phyloP scores from a whole-genome alignment of 1,140 invertebrate genomes.

The Aphaenogaster ashmeadi region DNA sequence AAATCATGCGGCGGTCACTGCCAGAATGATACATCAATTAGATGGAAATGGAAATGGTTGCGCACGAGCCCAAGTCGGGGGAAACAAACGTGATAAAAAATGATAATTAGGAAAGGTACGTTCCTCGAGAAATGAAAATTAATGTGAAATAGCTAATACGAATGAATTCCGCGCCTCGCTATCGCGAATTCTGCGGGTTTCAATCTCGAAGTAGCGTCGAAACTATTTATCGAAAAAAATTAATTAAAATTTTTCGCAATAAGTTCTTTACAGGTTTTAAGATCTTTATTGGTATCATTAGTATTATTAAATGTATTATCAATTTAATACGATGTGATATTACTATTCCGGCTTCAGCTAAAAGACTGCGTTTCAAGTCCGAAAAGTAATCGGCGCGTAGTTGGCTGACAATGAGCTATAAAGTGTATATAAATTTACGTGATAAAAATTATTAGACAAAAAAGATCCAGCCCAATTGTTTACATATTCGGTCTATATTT shows the following conservation, averaged over 20 bases:
- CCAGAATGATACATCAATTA: slow-evolving; percentile 70
- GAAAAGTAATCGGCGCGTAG: no score
- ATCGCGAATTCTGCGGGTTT: neutral
- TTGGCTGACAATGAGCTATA: no score
- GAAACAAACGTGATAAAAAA: slow-evolving; percentile 38
- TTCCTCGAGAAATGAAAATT: slow-evolving; percentile 34
- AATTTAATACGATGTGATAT: no score
- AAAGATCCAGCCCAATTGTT: no score
- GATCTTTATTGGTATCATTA: no score
- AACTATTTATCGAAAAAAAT: neutral
- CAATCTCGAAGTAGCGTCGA: neutral
- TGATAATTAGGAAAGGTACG: neutral
- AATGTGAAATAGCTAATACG: neutral
- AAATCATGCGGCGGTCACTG: slow-evolving; percentile 62
- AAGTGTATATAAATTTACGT: no score
- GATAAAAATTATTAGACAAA: no score
- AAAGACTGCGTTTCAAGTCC: no score
- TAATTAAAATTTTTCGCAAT: neutral
- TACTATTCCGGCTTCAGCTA: no score
- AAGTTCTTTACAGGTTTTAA: no score
- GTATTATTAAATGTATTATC: no score
- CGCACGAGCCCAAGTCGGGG: neutral
- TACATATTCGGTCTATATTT: no score
- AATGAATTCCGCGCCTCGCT: neutral
- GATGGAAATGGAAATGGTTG: slow-evolving; percentile 37